Percentiles rank a stretch among this genome's conserved stretches.
Conservation (phyloP, 2,888 invertebrate genomes). For the Hesperia comma region DNA sequence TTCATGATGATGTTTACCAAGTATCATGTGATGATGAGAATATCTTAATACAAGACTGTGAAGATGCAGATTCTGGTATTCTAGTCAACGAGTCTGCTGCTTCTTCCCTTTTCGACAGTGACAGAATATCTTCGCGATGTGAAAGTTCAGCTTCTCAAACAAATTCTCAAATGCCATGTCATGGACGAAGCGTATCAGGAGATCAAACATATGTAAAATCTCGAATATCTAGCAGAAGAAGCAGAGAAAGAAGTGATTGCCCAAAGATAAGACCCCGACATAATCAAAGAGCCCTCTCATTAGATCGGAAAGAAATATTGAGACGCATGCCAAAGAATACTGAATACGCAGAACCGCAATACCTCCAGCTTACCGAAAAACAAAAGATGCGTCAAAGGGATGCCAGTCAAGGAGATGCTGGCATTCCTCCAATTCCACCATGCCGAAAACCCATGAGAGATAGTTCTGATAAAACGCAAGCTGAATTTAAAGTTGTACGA, state of each 20-base stretch:
- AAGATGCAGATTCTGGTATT: slow-evolving; percentile 90
- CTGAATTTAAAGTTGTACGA: slow-evolving; percentile 80
- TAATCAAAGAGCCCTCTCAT: slow-evolving; percentile 80
- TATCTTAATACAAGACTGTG: slow-evolving; percentile 84
- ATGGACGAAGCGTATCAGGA: slow-evolving; percentile 78
- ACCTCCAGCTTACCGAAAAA: slow-evolving; percentile 77
- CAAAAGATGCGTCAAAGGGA: slow-evolving; percentile 79
- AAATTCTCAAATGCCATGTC: slow-evolving; percentile 66
- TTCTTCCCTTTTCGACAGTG: slow-evolving; percentile 85
- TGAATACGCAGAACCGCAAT: slow-evolving; percentile 73
- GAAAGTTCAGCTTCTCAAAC: slow-evolving; percentile 80
- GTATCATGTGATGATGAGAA: slow-evolving; percentile 81
- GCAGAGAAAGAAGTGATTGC: slow-evolving; percentile 69
- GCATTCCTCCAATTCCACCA: slow-evolving; percentile 80
- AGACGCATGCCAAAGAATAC: slow-evolving; percentile 75
- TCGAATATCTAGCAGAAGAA: slow-evolving; percentile 70
- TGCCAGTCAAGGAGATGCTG: slow-evolving; percentile 65
- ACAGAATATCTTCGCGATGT: slow-evolving; percentile 79
- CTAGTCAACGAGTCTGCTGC: slow-evolving; percentile 89
- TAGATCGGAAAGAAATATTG: slow-evolving; percentile 82
- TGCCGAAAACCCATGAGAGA: slow-evolving; percentile 68
- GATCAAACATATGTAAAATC: slow-evolving; percentile 73
- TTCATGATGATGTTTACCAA: slow-evolving; percentile 84
- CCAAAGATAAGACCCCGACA: slow-evolving; percentile 67
- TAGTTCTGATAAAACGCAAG: slow-evolving; percentile 62